Base-by-base conservation (phyloP, 1,140 invertebrate genomes). In the Drosophila kepulauana region DNA sequence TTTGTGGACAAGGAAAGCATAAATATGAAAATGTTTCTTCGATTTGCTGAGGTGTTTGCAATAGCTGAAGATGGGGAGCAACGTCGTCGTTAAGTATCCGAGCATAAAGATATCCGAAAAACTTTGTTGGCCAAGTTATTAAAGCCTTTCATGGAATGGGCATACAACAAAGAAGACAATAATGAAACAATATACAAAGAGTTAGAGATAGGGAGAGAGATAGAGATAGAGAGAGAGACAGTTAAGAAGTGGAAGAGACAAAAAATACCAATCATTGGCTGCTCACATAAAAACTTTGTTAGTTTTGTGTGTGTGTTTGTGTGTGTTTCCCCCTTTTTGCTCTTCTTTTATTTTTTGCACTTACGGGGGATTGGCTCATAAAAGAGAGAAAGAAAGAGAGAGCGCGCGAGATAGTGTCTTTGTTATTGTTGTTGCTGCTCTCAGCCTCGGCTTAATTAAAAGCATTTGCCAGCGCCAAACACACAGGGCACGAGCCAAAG, bases 401-500 rank as follows among this genome's bases (percentile, higher is more conserved):
- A 38, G 35, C 3, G 35, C 1, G 75, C 57, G 51, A 61, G 56
- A 59, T 35, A 57, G 48, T 3, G 41, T 13, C 15, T 25, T 58
- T 54, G 25, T 16, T 57, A 35, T 46, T 62, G 48, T 30, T 41
- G 20, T 49, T 48, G 30, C 15, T 11, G 11, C 30, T 15, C 58
- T 43, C 69, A 41, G 43, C 1, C 51, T 46, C 35, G 66, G 79
- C 79, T 87, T 86, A 86, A 86, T 86, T 86, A 86, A 86, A 86
- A 86, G 82, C 79, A 75, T 79, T 73, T 16, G 35, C 54, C 35
- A 57, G 35, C 20, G 57, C 49, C 49, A 63, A 64, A 35, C 33
- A 75, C 75, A 82, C 56, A 71, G 35, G 35, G 46, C 79, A 58
- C 61, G 65, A 75, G 61, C 74, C 67, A 65, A 58, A 71, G 57